These are phyloP conservation scores for Syngnathus rostellatus DNA, from an alignment of 2,797 vertebrate genomes.

Conservation along the genomic window DNA sequence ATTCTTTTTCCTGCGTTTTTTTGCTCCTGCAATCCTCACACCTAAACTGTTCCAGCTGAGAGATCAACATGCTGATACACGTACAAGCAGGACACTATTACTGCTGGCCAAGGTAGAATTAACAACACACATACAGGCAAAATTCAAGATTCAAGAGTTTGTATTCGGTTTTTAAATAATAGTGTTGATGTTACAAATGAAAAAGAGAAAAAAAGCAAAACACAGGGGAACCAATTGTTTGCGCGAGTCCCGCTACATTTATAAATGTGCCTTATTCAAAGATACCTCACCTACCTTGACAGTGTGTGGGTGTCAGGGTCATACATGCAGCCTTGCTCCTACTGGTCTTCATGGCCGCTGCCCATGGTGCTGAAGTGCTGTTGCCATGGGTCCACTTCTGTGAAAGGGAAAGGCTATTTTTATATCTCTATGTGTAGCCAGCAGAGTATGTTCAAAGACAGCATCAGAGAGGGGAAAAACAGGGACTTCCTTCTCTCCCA, in stretches of 20 bases:
- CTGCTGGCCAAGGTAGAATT: constrained; percentile 82
- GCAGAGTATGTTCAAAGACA: constrained; percentile 60
- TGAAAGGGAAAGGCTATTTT: constrained; percentile 60
- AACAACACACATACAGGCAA: constrained; percentile 17
- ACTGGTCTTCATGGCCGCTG: constrained; percentile 40
- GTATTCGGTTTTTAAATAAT: too few relatives aligned
- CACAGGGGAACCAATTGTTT: not conserved
- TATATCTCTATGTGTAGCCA: constrained; percentile 39
- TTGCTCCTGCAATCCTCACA: constrained; percentile 82
- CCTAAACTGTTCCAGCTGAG: constrained; percentile 85
- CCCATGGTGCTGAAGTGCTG: constrained; percentile 62
- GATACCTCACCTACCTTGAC: not conserved
- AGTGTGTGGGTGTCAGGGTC: not conserved
- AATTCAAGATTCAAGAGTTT: too few relatives aligned
- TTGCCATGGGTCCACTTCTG: constrained; percentile 55
- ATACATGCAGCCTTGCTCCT: constrained; percentile 16
- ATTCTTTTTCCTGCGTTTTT: constrained; percentile 87
- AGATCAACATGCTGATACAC: constrained; percentile 81
- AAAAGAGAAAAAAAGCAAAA: not conserved
- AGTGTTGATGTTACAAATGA: not conserved
- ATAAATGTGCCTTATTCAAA: too few relatives aligned
- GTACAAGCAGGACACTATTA: constrained; percentile 79
- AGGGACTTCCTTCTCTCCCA: constrained; percentile 51
- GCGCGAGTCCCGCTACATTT: not conserved
- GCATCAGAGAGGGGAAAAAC: constrained; percentile 52